phyloP scores from a whole-genome alignment of 2,888 invertebrate genomes.

The Osedax fenrisi region DNA sequence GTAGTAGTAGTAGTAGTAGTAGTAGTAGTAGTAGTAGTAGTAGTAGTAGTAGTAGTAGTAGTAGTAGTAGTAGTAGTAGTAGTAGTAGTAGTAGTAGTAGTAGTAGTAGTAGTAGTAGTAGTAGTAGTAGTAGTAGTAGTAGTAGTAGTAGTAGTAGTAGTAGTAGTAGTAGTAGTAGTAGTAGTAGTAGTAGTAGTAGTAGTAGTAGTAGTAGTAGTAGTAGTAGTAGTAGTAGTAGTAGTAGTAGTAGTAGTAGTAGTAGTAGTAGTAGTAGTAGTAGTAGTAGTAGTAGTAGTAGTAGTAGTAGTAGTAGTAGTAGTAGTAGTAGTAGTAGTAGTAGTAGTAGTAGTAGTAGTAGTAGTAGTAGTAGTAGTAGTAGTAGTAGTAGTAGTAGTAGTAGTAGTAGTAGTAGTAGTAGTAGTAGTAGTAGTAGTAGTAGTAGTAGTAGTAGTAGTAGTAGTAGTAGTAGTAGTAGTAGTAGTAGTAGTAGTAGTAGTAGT shows the following conservation, averaged over 20 bases:
- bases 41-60: slow-evolving; percentile 29
- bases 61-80: slow-evolving; percentile 27
- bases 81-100: slow-evolving; percentile 23
- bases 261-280: slow-evolving; percentile 28
- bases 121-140: slow-evolving; percentile 25
- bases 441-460: slow-evolving; percentile 24
- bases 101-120: slow-evolving; percentile 29
- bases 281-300: slow-evolving; percentile 27
- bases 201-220: slow-evolving; percentile 27
- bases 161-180: slow-evolving; percentile 29
- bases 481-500: slow-evolving; percentile 19
- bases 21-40: slow-evolving; percentile 21
- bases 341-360: slow-evolving; percentile 15
- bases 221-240: slow-evolving; percentile 28
- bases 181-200: slow-evolving; percentile 24
- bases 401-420: slow-evolving; percentile 14
- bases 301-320: slow-evolving; percentile 27
- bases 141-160: slow-evolving; percentile 26
- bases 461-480: slow-evolving; percentile 23
- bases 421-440: slow-evolving; percentile 28
- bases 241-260: slow-evolving; percentile 23
- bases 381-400: slow-evolving; percentile 17
- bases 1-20: slow-evolving; percentile 27
- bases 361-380: slow-evolving; percentile 24
- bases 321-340: slow-evolving; percentile 23